Conservation (phyloP, 2,888 invertebrate genomes). For the Chymomyza fuscimana region DNA sequence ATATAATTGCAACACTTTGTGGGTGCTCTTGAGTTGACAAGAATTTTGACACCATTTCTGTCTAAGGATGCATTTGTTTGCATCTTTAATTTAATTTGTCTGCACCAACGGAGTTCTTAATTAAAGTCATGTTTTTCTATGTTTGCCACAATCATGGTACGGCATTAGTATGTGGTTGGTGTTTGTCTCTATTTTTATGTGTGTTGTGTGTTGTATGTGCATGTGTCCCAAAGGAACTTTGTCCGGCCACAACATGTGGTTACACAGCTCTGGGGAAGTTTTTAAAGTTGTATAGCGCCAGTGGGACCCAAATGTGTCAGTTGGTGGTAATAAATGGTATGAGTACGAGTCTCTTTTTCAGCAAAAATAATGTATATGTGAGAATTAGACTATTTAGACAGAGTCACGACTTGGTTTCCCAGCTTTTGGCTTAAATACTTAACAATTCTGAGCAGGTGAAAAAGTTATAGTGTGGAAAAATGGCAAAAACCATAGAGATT, state of each 20-base stretch:
- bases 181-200: not conserved
- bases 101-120: conserved; percentile 48
- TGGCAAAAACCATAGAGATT: not conserved
- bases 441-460: not conserved
- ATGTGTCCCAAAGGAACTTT: not conserved
- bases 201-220: not conserved
- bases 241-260: not conserved
- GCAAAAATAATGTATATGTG: not conserved
- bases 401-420: not conserved
- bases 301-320: not conserved
- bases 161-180: not conserved
- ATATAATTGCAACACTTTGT: conserved; percentile 66
- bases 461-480: not conserved
- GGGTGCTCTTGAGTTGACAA: conserved; percentile 61
- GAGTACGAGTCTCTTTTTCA: not conserved
- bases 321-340: not conserved
- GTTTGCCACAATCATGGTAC: not conserved
- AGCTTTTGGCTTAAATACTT: not conserved
- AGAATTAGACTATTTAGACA: not conserved
- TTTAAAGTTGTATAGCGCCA: not conserved
- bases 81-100: conserved; percentile 61
- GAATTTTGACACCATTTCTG: conserved; percentile 63
- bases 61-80: conserved; percentile 57
- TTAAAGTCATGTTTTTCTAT: conserved; percentile 36
- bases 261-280: not conserved